Evolutionary conservation across 2,888 invertebrate genomes (phyloP), one percentile per base, ranked within the genome.

Genomic region (Strigamia transsilvanica): DNA sequence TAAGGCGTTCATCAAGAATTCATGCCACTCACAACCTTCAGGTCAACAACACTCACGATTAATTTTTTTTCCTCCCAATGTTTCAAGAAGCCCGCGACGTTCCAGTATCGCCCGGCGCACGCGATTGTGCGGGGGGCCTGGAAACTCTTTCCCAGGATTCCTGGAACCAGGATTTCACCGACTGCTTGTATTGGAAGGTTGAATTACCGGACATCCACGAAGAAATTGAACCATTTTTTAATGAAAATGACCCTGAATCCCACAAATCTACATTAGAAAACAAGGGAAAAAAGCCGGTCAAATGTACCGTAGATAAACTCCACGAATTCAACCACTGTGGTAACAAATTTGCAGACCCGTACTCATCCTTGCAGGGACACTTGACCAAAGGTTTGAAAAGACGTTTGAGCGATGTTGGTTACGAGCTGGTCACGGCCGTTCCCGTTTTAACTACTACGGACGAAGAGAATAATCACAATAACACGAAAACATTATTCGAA

Each of bases 131-230:
- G 56, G 81, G 81, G 38, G 15, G 2, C 27, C 81, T 38, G n/a
- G 38, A 73, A 73, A 81, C 81, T 27, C 38, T 13, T 73, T 32
- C 66, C 73, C 73, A 66, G 34, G 27, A 81, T 66, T 66, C 66
- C 41, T 81, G 66, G 73, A 73, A 38, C 34, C 73, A 34, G 41
- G 73, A 81, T 38, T 81, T 73, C 38, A 34, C 32, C n/a, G 81
- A 81, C 18, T 81, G 81, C 73, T 34, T 42, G 12, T 81, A 73
- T 73, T 81, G 81, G 81, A 81, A 73, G 38, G 13, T 21, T 34
- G 7, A 32, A 18, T 41, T 81, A 38, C 81, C 73, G 7, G 73
- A 81, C 46, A 81, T 81, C 34, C 27, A 81, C 9, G 34, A 66
- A 73, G 81, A 81, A 73, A 23, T 81, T 21, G 46, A 38, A 32